Conservation (phyloP, 2,888 invertebrate species). For the Lamproptera curius region DNA sequence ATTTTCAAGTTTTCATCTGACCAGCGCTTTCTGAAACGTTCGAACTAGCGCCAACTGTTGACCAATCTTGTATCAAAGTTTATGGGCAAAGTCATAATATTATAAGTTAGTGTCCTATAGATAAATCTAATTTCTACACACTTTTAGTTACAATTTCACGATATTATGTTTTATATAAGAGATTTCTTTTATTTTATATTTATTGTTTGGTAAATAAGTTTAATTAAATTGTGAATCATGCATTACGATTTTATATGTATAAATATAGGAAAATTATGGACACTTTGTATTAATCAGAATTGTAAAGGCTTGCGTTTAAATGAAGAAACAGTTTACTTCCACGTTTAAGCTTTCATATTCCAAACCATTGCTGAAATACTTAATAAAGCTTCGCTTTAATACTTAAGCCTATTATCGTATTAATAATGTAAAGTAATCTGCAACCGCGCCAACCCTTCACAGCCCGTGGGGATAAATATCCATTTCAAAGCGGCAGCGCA, state of each 20-base stretch:
- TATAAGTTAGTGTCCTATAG: slow-evolving; percentile 25
- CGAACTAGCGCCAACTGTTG: slow-evolving; percentile 36
- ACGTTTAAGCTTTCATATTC: not conserved
- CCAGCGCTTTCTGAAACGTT: slow-evolving; percentile 33
- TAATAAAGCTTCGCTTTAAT: slow-evolving; percentile 12
- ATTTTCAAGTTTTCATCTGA: slow-evolving; percentile 63
- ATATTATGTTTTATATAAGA: too few species aligned
- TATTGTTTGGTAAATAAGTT: too few species aligned
- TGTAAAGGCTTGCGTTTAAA: too few species aligned
- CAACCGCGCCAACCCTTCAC: slow-evolving; percentile 14
- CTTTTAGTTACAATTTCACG: too few species aligned
- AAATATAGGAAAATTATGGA: too few species aligned
- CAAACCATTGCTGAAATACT: slow-evolving; percentile 12
- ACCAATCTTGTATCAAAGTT: slow-evolving; percentile 44
- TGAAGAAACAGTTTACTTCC: too few species aligned
- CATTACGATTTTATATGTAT: too few species aligned
- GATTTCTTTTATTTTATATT: too few species aligned
- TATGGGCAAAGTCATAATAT: slow-evolving; percentile 36
- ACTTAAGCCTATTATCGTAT: slow-evolving; percentile 22
- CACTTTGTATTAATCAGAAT: too few species aligned
- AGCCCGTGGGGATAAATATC: slow-evolving; percentile 12
- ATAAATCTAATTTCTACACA: slow-evolving; percentile 11
- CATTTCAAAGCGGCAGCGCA: slow-evolving; percentile 4
- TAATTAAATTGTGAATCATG: too few species aligned
- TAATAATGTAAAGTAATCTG: slow-evolving; percentile 24